phyloP scores from a whole-genome alignment of 2,888 invertebrate species.

The Teleiodes luculella region DNA sequence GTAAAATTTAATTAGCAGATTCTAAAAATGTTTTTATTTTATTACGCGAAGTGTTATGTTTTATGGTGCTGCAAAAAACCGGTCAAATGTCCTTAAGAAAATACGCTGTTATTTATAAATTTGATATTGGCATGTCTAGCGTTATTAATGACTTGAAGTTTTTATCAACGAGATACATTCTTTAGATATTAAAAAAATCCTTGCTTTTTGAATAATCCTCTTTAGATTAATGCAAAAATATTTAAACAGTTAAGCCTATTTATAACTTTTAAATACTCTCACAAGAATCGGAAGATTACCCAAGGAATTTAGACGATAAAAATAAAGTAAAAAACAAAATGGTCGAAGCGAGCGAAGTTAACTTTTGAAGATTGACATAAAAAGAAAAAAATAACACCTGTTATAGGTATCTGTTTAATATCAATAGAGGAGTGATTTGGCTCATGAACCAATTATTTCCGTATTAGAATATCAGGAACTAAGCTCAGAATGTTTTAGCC shows the following conservation, averaged over 20 bases:
- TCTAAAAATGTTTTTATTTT: no score
- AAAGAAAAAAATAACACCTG: no score
- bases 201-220: not conserved
- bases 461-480: no score
- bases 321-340: no score
- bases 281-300: not conserved
- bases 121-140: not conserved
- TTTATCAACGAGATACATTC: not conserved
- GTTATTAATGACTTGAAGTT: not conserved
- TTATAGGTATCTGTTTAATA: no score
- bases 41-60: not conserved
- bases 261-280: not conserved
- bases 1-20: no score
- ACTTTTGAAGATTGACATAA: no score
- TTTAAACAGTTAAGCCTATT: constrained; percentile 3
- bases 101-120: not conserved
- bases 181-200: not conserved
- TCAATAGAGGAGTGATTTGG: no score
- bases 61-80: not conserved
- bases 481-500: no score
- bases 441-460: no score
- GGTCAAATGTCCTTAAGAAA: not conserved
- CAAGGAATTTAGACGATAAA: not conserved
- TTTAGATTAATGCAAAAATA: not conserved
- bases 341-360: no score